Percentiles rank a stretch among this genome's conserved stretches.
Conservation (phyloP, 2,888 invertebrate species). For the Antheraea assamensis region DNA sequence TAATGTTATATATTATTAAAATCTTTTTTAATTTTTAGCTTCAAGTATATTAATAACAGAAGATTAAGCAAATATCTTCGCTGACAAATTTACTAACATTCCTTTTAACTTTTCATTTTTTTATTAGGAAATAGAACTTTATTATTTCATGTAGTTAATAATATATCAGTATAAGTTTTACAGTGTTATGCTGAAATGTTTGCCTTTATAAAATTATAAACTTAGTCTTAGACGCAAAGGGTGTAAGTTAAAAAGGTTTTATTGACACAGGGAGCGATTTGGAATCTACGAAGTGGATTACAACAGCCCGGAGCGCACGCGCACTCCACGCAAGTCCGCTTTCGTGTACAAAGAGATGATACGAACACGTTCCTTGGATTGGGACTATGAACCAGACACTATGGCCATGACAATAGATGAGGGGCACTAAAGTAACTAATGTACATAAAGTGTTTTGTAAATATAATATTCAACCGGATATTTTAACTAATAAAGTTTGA, state of each 20-base stretch:
- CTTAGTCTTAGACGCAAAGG: neutral
- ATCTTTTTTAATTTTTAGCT: too few species aligned
- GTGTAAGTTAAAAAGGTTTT: neutral
- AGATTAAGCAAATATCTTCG: too few species aligned
- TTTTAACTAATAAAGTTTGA: too few species aligned
- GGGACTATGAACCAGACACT: slow-evolving; percentile 40
- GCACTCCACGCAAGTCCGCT: slow-evolving; percentile 84
- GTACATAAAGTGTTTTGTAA: neutral
- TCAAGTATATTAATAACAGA: too few species aligned
- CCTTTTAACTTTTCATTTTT: too few species aligned
- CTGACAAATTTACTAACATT: too few species aligned
- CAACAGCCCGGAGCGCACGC: slow-evolving; percentile 76
- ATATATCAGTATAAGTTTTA: too few species aligned
- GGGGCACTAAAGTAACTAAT: slow-evolving; percentile 31
- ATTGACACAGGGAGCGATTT: slow-evolving; percentile 37
- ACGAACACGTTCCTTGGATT: slow-evolving; percentile 50
- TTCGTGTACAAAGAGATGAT: slow-evolving; percentile 74
- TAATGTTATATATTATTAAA: too few species aligned
- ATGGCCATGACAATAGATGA: slow-evolving; percentile 41
- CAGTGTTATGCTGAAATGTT: too few species aligned
- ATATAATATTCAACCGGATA: neutral
- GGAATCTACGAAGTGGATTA: slow-evolving; percentile 86
- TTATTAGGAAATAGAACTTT: too few species aligned
- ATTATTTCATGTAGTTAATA: too few species aligned
- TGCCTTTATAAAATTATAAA: too few species aligned